Conservation (phyloP, 2,888 invertebrate species). For the Drosophila meridionalis region DNA sequence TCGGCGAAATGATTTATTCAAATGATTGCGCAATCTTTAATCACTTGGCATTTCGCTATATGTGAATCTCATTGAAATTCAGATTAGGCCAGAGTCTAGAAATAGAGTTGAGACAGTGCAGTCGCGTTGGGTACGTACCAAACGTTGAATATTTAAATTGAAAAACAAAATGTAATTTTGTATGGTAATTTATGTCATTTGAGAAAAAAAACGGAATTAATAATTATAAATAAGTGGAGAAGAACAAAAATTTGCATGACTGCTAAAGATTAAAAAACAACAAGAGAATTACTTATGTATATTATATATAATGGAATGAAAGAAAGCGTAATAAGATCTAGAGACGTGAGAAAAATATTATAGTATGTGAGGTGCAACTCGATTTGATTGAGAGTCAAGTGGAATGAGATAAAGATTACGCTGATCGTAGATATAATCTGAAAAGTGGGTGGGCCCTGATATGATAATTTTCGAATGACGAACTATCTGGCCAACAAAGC, state of each 20-base stretch:
- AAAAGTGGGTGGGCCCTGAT: constrained; percentile 18
- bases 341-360: constrained; percentile 1
- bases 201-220: background rate
- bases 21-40: background rate
- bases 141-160: background rate
- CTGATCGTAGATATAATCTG: constrained; percentile 3
- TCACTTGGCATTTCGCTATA: background rate
- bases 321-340: background rate
- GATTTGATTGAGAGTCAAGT: background rate
- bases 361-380: background rate
- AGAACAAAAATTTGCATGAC: constrained; percentile 7
- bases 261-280: background rate
- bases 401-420: constrained; percentile 6
- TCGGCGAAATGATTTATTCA: background rate
- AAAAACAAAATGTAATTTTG: background rate
- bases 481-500: constrained; percentile 9
- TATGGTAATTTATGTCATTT: constrained; percentile 8
- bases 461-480: constrained; percentile 15
- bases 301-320: no score
- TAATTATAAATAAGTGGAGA: constrained; percentile 17
- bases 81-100: background rate
- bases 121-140: constrained; percentile 1
- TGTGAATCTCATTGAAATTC: no score
- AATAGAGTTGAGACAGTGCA: background rate
- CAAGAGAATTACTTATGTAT: constrained; percentile 7